phyloP scores from a whole-genome alignment of 1,140 invertebrate species.

The Rhizoglyphus robini region DNA sequence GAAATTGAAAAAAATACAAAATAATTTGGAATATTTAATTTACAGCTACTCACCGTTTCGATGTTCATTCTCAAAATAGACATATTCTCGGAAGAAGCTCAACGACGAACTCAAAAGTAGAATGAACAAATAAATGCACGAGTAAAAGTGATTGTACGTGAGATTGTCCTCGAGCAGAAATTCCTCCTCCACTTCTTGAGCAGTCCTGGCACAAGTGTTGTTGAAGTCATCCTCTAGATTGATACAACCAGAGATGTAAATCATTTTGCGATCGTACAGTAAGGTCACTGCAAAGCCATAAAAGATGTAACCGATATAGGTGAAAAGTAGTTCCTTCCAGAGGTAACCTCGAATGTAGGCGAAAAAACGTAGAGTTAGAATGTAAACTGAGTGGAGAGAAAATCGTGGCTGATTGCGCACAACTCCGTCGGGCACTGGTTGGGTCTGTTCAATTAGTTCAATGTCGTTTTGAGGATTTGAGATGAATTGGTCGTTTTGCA shows the following conservation, averaged over 20 bases:
- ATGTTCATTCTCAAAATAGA: slow-evolving; percentile 5
- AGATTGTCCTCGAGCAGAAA: neutral
- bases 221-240: slow-evolving; percentile 10
- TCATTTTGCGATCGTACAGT: neutral
- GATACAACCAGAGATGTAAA: neutral
- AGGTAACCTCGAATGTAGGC: neutral
- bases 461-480: neutral
- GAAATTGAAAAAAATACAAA: neutral
- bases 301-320: neutral
- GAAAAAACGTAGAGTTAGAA: neutral
- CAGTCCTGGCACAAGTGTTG: neutral
- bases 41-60: slow-evolving; percentile 1
- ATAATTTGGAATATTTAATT: neutral
- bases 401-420: neutral
- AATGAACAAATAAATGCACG: neutral
- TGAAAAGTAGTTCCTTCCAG: neutral
- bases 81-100: neutral
- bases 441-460: neutral
- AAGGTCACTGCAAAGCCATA: neutral
- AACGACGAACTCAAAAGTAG: neutral
- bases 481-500: neutral
- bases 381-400: neutral
- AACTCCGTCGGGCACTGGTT: neutral
- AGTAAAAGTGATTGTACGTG: neutral
- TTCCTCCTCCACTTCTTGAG: neutral